Evolutionary conservation across 2,888 invertebrate species (phyloP).

Genomic region (Leptopterna dolabrata): DNA sequence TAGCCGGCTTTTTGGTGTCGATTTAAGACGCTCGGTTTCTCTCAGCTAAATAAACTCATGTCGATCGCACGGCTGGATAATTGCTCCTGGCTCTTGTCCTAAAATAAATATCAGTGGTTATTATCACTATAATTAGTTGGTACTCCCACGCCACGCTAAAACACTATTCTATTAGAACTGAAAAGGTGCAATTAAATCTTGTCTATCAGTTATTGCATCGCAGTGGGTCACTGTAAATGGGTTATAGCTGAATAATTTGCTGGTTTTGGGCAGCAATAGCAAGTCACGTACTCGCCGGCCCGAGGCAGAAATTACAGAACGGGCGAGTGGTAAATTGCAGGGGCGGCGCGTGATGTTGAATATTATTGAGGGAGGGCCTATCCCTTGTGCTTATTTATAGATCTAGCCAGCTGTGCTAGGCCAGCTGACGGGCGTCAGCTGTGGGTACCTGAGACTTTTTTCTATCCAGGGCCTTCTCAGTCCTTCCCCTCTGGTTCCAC

Average conservation of each 20-base stretch:
- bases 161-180: neutral
- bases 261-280: neutral
- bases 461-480: neutral
- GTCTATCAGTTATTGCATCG: neutral
- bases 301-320: neutral
- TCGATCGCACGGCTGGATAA: too few relatives aligned
- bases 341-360: neutral
- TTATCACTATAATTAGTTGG: neutral
- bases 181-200: neutral
- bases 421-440: neutral
- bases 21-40: too few relatives aligned
- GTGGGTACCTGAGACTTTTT: neutral
- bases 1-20: too few relatives aligned
- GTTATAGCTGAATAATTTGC: neutral
- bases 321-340: neutral
- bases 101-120: too few relatives aligned
- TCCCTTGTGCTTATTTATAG: neutral
- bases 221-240: neutral
- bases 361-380: constrained; percentile 6
- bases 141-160: too few relatives aligned
- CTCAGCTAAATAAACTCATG: too few relatives aligned
- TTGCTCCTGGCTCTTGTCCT: too few relatives aligned
- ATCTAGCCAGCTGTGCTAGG: neutral
- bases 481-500: neutral
- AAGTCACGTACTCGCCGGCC: neutral